Evolutionary conservation across 2,888 invertebrate species (phyloP).

Genomic region (Synergus gifuensis): DNA sequence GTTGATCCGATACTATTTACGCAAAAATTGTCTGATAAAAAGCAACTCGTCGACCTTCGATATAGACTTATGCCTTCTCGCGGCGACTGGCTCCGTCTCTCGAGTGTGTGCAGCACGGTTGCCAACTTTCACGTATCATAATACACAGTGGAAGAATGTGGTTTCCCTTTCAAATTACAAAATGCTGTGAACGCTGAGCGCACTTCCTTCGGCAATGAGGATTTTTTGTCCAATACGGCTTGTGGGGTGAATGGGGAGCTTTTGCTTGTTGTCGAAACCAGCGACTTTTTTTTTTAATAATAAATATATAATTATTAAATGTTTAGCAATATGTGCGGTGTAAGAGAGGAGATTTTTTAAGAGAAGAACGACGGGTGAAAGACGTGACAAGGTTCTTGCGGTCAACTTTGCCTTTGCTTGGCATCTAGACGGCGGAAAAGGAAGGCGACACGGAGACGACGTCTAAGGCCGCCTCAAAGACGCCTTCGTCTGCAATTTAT

Average conservation of each 20-base stretch:
- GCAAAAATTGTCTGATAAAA: constrained; percentile 70
- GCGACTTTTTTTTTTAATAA: constrained; percentile 18
- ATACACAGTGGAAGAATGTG: constrained; percentile 76
- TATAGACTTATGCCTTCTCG: constrained; percentile 63
- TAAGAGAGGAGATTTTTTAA: constrained; percentile 2
- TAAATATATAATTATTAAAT: constrained; percentile 2
- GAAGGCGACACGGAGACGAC: not conserved
- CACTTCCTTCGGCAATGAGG: constrained; percentile 64
- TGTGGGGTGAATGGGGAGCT: constrained; percentile 26
- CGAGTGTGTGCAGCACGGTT: constrained; percentile 60
- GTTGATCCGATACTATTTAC: constrained; percentile 56
- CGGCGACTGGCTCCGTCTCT: constrained; percentile 46
- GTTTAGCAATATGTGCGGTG: not conserved
- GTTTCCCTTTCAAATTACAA: constrained; percentile 77
- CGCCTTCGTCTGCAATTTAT: not conserved
- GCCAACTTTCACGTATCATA: constrained; percentile 77
- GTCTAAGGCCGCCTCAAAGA: constrained; percentile 7
- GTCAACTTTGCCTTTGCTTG: constrained; percentile 23
- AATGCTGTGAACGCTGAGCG: constrained; percentile 66
- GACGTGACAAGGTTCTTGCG: constrained; percentile 24
- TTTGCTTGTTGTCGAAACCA: constrained; percentile 20
- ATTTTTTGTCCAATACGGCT: constrained; percentile 44
- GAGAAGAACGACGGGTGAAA: constrained; percentile 22
- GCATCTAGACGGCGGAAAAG: constrained; percentile 27
- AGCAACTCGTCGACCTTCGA: constrained; percentile 73